phyloP scores from a whole-genome alignment of 2,797 vertebrate genomes.

The Sciurus carolinensis region DNA sequence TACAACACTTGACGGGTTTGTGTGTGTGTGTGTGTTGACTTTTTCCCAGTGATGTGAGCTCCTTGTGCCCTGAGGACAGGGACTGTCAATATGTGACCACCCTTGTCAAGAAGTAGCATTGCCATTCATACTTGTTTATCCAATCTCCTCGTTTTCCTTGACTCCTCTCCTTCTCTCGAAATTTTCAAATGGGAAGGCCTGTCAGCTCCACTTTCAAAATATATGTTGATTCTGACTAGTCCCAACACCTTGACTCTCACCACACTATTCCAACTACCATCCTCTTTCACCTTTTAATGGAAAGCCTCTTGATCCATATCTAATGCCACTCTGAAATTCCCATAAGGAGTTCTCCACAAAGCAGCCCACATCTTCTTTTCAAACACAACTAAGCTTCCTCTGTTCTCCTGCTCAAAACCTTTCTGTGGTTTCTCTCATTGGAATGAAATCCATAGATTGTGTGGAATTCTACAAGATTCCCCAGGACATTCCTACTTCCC shows the following conservation, averaged over 20 bases:
- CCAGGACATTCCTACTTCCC: neutral
- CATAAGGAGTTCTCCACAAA: neutral
- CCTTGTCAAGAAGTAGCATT: neutral
- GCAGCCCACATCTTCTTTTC: neutral
- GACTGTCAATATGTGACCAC: neutral
- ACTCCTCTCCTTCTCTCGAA: neutral
- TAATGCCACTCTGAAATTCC: neutral
- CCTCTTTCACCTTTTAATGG: neutral
- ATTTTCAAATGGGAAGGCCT: neutral
- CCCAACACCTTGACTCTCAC: neutral
- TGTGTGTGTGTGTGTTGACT: neutral
- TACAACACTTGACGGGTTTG: neutral
- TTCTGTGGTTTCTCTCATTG: neutral
- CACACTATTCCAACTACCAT: accelerated
- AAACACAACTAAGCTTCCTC: neutral
- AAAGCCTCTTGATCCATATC: neutral
- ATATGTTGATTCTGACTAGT: neutral
- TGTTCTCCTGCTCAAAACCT: neutral
- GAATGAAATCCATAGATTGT: neutral
- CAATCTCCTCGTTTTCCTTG: neutral
- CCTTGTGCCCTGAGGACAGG: neutral
- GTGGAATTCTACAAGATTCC: accelerated
- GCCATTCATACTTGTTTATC: neutral
- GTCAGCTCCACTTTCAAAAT: neutral
- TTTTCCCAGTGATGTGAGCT: neutral